These are phyloP conservation scores for Botia kubotai DNA, from an alignment of 2,797 vertebrate genomes.

Conservation along the genomic window DNA sequence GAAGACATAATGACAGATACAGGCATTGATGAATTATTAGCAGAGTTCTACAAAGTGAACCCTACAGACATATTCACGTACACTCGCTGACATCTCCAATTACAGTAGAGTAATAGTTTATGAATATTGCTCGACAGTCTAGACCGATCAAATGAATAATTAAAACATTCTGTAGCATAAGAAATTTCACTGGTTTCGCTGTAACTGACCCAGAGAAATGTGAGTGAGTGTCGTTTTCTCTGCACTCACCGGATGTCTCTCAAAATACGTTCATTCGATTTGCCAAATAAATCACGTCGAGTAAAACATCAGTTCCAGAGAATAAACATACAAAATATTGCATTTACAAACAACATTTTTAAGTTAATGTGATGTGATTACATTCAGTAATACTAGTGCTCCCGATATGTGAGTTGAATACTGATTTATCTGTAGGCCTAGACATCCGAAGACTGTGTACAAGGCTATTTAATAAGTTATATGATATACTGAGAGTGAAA, in stretches of 20 bases:
- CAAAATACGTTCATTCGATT: not conserved
- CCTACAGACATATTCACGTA: conserved; percentile 1
- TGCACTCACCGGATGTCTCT: conserved; percentile 14
- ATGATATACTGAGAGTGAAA: conserved; percentile 40
- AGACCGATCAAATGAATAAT: conserved; percentile 19
- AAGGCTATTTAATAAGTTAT: conserved; percentile 26
- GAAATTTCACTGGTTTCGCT: not conserved
- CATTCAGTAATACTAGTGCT: conserved; percentile 14
- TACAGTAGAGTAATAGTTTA: not conserved
- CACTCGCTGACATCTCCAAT: not conserved
- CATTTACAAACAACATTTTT: conserved; percentile 29
- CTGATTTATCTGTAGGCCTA: conserved; percentile 24
- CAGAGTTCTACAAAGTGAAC: not conserved
- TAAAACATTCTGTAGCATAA: not conserved
- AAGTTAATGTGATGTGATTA: conserved; percentile 15
- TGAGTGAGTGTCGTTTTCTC: not conserved
- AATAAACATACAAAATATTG: conserved; percentile 40
- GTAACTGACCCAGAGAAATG: not conserved
- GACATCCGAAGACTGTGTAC: conserved; percentile 41
- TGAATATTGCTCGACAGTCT: conserved; percentile 9
- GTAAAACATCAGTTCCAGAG: conserved; percentile 5
- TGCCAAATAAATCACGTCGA: conserved; percentile 17
- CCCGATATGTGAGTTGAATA: conserved; percentile 17
- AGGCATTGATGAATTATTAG: conserved; percentile 12
- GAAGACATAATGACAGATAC: conserved; percentile 9